Conservation (phyloP, 1,140 invertebrate species). For the Drosophila azteca region DNA sequence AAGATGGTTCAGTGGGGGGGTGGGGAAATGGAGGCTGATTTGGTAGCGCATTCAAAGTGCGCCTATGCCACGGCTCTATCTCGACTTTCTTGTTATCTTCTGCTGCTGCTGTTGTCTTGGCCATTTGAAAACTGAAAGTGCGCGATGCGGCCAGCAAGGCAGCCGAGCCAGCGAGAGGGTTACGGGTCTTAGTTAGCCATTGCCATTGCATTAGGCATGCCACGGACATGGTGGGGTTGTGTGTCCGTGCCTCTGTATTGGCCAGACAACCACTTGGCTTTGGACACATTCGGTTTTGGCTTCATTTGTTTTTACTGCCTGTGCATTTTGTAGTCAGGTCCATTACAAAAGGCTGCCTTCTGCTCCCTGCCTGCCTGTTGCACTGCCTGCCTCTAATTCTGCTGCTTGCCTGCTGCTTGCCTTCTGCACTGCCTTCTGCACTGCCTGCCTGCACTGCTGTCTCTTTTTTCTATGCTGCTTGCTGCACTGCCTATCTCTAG, state of each 20-base stretch:
- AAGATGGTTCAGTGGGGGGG: too few species aligned
- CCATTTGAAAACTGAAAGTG: constrained; percentile 80
- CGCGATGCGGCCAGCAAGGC: constrained; percentile 55
- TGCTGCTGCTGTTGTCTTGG: constrained; percentile 59
- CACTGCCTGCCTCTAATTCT: constrained; percentile 9
- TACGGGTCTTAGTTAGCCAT: constrained; percentile 38
- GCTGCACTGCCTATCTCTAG: constrained; percentile 15
- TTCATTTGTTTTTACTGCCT: constrained; percentile 80
- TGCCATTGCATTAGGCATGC: constrained; percentile 42
- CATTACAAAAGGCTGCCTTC: constrained; percentile 40
- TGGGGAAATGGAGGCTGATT: background rate
- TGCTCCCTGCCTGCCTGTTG: constrained; percentile 3
- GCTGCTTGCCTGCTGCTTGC: constrained; percentile 7
- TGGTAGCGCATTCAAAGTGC: constrained; percentile 35
- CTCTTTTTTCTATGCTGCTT: background rate
- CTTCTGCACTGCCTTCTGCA: constrained; percentile 7
- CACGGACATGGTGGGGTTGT: constrained; percentile 30
- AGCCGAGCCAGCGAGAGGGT: constrained; percentile 18
- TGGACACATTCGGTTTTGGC: constrained; percentile 54
- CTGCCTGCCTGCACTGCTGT: constrained; percentile 3
- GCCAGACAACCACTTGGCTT: constrained; percentile 44
- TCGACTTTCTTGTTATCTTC: constrained; percentile 68
- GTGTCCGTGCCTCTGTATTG: constrained; percentile 52
- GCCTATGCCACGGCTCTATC: background rate
- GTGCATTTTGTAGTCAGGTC: constrained; percentile 69